Percentiles rank a stretch among this genome's conserved stretches.
Evolutionary conservation across 2,888 invertebrate genomes (phyloP).

Genomic region (Leucophora obtusa): DNA sequence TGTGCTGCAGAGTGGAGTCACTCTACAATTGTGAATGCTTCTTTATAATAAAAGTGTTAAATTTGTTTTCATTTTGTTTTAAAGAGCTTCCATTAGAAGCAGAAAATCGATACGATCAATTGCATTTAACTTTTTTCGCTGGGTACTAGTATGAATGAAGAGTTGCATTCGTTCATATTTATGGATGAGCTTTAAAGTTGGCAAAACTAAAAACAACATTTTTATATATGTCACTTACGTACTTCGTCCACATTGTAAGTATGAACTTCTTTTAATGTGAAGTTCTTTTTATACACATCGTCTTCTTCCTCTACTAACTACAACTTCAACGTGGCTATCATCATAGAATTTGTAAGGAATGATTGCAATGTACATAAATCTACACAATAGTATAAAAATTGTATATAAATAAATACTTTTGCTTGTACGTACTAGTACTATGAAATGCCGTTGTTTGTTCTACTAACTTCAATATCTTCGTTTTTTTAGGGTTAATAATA

Average conservation of each 20-base stretch:
- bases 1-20: too few relatives aligned
- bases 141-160: neutral
- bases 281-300: neutral
- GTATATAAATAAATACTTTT: conserved; percentile 18
- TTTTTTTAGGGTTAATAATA: conserved; percentile 45
- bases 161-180: conserved; percentile 1
- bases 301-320: neutral
- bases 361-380: conserved; percentile 14
- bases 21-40: too few relatives aligned
- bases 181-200: conserved; percentile 28
- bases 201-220: conserved; percentile 1
- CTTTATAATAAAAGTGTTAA: too few relatives aligned
- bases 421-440: conserved; percentile 14
- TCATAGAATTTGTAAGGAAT: neutral
- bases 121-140: neutral
- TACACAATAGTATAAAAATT: too few relatives aligned
- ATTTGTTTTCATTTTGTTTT: too few relatives aligned
- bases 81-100: too few relatives aligned
- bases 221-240: conserved; percentile 29
- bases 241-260: neutral
- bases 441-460: conserved; percentile 57
- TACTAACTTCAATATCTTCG: conserved; percentile 58
- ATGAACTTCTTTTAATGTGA: neutral
- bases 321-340: neutral
- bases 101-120: too few relatives aligned